These are phyloP conservation scores for Schizopygopsis pylzovi DNA, from an alignment of 2,797 vertebrate genomes.

Conservation along the genomic window DNA sequence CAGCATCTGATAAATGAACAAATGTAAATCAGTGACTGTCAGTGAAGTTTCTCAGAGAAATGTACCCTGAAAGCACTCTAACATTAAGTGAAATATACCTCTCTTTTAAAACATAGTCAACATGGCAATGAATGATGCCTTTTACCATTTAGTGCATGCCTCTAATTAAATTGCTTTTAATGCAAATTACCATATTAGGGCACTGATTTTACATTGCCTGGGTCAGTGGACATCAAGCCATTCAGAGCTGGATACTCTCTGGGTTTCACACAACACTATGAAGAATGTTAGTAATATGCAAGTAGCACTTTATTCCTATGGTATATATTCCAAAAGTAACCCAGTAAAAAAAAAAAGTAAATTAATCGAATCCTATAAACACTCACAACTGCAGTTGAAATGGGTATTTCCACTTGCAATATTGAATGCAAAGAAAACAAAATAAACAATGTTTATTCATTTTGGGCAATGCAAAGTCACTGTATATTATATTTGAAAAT, in stretches of 20 bases:
- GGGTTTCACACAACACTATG: background rate
- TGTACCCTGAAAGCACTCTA: conserved; percentile 15
- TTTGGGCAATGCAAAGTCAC: background rate
- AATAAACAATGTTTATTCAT: too few relatives aligned
- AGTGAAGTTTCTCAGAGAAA: background rate
- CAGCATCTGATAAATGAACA: conserved; percentile 1
- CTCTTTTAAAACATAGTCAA: conserved; percentile 25
- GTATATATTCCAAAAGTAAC: background rate
- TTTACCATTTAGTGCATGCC: conserved; percentile 35
- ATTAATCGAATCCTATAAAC: background rate
- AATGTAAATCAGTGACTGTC: background rate
- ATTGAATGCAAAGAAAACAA: background rate
- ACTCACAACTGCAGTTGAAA: background rate
- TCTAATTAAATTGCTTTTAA: conserved; percentile 36
- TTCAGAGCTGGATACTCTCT: background rate
- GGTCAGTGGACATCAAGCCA: conserved; percentile 8
- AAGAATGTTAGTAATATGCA: background rate
- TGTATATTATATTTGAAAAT: background rate
- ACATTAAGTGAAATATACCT: background rate
- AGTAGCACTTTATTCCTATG: background rate
- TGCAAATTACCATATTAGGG: conserved; percentile 36
- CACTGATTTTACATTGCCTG: background rate
- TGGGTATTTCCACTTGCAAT: background rate
- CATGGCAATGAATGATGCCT: conserved; percentile 47
- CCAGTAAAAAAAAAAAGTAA: too few relatives aligned